Percentiles rank a stretch among this genome's conserved stretches.
Conservation (phyloP, 2,113 vertebrate species). For the Pogonocichla stellata region DNA sequence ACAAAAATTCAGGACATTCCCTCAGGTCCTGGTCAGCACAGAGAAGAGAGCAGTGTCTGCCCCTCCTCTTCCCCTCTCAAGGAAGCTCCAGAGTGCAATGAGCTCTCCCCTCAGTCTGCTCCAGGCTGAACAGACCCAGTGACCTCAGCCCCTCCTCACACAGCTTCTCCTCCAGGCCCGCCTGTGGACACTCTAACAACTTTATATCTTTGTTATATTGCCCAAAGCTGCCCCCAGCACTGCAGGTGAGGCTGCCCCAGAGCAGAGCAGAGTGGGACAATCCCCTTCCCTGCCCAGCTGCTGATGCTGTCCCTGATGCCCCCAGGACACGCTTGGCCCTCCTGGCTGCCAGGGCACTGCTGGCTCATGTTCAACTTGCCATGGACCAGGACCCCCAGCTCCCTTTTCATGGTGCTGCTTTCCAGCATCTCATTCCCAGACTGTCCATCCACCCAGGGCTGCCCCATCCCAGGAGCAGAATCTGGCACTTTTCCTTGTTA, state of each 20-base stretch:
- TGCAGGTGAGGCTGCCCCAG: accelerated
- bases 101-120: too few relatives aligned
- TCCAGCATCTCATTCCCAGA: not conserved
- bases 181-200: too few relatives aligned
- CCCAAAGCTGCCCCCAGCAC: not conserved
- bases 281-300: accelerated
- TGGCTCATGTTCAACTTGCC: not conserved
- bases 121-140: too few relatives aligned
- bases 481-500: not conserved
- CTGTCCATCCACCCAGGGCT: accelerated
- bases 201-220: not conserved
- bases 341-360: not conserved
- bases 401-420: accelerated
- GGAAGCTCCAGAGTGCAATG: too few relatives aligned
- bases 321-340: accelerated
- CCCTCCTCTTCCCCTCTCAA: too few relatives aligned
- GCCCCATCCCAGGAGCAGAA: not conserved
- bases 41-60: too few relatives aligned
- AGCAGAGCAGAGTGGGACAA: not conserved
- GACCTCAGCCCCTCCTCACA: too few relatives aligned
- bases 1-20: too few relatives aligned
- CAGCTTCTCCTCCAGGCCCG: too few relatives aligned
- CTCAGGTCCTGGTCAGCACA: too few relatives aligned
- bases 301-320: accelerated
- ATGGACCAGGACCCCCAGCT: accelerated